Base-by-base conservation (phyloP, 2,888 invertebrate genomes). In the Mimas tiliae region DNA sequence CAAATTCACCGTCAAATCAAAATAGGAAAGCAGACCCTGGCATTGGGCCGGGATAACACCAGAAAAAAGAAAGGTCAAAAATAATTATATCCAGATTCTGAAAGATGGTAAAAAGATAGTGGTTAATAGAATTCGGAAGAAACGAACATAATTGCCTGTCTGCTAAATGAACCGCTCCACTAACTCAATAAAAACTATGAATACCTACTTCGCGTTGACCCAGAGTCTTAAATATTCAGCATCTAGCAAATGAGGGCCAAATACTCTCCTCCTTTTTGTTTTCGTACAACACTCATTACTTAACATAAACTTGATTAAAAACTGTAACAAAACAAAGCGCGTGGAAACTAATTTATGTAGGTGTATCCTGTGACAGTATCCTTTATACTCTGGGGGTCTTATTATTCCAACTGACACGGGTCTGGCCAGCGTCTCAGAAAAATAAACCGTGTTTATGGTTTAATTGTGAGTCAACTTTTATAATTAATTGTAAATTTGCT, bases 341-440 rank as follows among this genome's bases (percentile, higher is more conserved):
- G 27, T 12, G 55, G 58, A 58, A 16, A 58, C n/a, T 42, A 19
- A 58, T 21, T 58, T 58, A 58, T 58, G 58, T 42, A 42, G 42
- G 42, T 58, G 19, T 42, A 16, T 16, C 19, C 19, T 42, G 58
- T 42, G 58, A 58, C 58, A 58, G 58, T 12, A 38, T 38, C 12
- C 42, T 52, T 58, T 38, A 12, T 58, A 58, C 42, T 9, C 38
- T 19, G 6, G 42, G 38, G 19, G 1, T 58, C 42, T 42, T 42
- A 42, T 42, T 19, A 50, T 19, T 3, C 19, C 50, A 19, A 0
- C 38, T 19, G 42, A 58, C 58, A 7, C 19, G 19, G 58, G 42
- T 58, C 58, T 58, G 58, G 16, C 6, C 19, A 42, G 11, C 42
- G 6, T 55, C 55, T 34, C n/a, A n/a, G 9, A 42, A 19, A 45